Evolutionary conservation across 2,888 invertebrate genomes (phyloP).

Genomic region (Tetropium fuscum): DNA sequence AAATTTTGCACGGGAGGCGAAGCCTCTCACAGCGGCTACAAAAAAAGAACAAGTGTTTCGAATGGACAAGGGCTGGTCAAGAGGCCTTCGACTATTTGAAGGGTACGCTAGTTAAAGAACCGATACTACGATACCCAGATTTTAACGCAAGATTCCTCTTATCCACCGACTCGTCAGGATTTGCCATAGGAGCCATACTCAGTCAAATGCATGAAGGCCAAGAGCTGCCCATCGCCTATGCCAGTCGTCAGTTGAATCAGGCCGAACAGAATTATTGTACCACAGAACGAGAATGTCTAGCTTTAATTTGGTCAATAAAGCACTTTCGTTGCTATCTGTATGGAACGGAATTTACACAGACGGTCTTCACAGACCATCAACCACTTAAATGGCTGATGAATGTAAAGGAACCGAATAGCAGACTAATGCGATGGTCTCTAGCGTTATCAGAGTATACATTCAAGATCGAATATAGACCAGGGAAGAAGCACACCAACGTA

Average conservation of each 20-base stretch:
- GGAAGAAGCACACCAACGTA: slow-evolving; percentile 36
- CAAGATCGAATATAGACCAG: slow-evolving; percentile 33
- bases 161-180: slow-evolving; percentile 34
- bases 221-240: slow-evolving; percentile 38
- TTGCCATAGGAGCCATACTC: slow-evolving; percentile 47
- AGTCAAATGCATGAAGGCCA: slow-evolving; percentile 38
- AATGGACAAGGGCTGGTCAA: slow-evolving; percentile 22
- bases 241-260: slow-evolving; percentile 34
- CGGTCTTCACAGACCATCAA: slow-evolving; percentile 36
- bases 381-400: slow-evolving; percentile 38
- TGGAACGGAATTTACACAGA: slow-evolving; percentile 32
- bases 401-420: slow-evolving; percentile 32
- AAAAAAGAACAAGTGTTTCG: slow-evolving; percentile 27
- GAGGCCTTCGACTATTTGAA: slow-evolving; percentile 29
- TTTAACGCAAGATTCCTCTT: slow-evolving; percentile 33
- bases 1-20: slow-evolving; percentile 21
- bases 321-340: slow-evolving; percentile 38
- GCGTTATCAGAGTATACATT: slow-evolving; percentile 34
- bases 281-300: slow-evolving; percentile 37
- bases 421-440: slow-evolving; percentile 37
- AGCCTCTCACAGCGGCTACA: slow-evolving; percentile 29
- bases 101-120: slow-evolving; percentile 26
- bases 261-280: slow-evolving; percentile 38
- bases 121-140: slow-evolving; percentile 45
- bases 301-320: slow-evolving; percentile 38